A percentile compares a stretch with the other conserved stretches of the same genome.
phyloP scores from a whole-genome alignment of 2,113 vertebrate species.

The Meleagris gallopavo region DNA sequence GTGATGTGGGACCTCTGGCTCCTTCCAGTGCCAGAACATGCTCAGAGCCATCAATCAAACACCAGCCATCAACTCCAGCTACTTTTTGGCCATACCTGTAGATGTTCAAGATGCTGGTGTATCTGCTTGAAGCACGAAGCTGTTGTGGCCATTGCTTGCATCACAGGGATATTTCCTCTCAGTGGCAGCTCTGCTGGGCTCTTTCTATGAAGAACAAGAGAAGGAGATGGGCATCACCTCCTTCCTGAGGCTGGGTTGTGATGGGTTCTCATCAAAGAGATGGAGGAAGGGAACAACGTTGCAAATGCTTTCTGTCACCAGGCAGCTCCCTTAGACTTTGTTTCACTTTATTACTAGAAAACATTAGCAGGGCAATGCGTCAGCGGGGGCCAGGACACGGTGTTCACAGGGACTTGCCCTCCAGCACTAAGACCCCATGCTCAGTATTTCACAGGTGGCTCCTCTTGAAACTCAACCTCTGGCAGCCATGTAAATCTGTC shows the following conservation, averaged over 20 bases:
- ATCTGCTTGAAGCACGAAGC: not conserved
- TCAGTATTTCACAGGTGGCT: not conserved
- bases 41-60: not conserved
- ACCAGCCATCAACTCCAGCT: not conserved
- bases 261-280: not conserved
- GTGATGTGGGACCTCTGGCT: rapidly evolving
- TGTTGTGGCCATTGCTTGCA: not conserved
- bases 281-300: not conserved
- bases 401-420: not conserved
- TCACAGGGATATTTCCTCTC: not conserved
- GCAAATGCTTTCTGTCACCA: not conserved
- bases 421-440: not conserved
- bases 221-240: not conserved
- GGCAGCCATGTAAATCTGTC: conserved; percentile 35
- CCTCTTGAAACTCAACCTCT: conserved; percentile 18
- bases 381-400: not conserved
- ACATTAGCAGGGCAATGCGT: not conserved
- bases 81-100: not conserved
- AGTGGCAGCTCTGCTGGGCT: not conserved
- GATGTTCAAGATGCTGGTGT: not conserved
- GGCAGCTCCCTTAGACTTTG: not conserved
- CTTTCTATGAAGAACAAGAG: rapidly evolving
- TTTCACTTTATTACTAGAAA: conserved; percentile 26
- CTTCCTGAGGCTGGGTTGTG: rapidly evolving
- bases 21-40: not conserved